Evolutionary conservation across 2,113 vertebrate species (phyloP).

Genomic region (Pygathrix nemaeus): DNA sequence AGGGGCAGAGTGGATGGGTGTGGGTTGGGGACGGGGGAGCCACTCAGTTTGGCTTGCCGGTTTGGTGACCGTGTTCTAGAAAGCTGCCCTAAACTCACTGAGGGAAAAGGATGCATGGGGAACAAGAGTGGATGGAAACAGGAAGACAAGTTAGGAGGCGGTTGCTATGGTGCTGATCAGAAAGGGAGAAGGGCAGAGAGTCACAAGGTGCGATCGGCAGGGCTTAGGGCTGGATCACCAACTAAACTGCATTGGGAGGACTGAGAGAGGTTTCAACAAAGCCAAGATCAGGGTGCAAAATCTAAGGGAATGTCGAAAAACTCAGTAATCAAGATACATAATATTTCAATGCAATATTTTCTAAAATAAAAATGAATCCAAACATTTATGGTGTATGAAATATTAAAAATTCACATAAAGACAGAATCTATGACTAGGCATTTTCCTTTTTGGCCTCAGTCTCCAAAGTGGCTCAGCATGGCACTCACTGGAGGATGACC

Average conservation of each 20-base stretch:
- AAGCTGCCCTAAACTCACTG: background rate
- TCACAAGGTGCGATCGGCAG: background rate
- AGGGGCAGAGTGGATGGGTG: too few species aligned
- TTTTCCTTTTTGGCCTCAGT: background rate
- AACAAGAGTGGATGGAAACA: background rate
- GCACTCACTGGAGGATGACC: too few species aligned
- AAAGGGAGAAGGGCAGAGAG: background rate
- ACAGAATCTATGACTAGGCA: background rate
- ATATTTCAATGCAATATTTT: background rate
- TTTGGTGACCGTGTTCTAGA: background rate
- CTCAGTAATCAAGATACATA: background rate
- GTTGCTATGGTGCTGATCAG: too few species aligned
- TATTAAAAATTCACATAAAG: background rate
- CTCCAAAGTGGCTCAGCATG: rapidly evolving
- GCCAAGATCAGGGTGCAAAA: background rate
- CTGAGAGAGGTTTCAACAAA: background rate
- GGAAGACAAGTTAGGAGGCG: background rate
- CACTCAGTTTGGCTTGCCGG: background rate
- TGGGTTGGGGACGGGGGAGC: too few species aligned
- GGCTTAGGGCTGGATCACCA: background rate
- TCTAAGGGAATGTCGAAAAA: background rate
- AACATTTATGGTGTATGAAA: background rate
- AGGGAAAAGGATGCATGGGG: background rate
- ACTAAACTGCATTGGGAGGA: background rate
- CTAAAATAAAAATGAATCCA: background rate